A percentile compares a stretch with the other conserved stretches of the same genome.
Conservation (phyloP, 2,888 invertebrate species). For the Tethea ocularis region DNA sequence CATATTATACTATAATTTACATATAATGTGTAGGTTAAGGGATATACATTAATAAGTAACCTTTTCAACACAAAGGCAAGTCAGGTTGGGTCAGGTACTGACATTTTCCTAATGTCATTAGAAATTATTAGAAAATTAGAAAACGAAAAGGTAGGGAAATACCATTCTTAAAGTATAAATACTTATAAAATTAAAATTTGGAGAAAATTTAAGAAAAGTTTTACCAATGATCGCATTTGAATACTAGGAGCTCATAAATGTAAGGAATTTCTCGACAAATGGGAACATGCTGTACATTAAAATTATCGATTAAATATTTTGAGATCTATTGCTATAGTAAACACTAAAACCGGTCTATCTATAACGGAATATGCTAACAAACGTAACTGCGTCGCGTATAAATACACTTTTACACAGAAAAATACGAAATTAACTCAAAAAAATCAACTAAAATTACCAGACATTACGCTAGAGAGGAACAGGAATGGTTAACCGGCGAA, state of each 20-base stretch:
- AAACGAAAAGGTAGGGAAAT: background rate
- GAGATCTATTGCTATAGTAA: conserved; percentile 21
- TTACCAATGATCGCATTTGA: background rate
- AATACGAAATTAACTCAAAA: conserved; percentile 44
- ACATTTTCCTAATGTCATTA: background rate
- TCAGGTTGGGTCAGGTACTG: background rate
- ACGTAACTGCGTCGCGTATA: conserved; percentile 22
- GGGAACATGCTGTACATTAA: background rate
- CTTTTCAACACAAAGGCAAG: background rate
- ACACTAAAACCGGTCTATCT: background rate
- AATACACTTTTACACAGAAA: conserved; percentile 54
- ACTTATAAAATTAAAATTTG: too few species aligned
- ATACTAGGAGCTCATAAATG: background rate
- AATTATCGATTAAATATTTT: conserved; percentile 40
- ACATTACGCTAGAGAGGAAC: conserved; percentile 54
- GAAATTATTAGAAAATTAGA: background rate
- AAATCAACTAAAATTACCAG: conserved; percentile 49
- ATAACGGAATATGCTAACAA: conserved; percentile 16
- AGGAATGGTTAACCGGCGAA: conserved; percentile 57
- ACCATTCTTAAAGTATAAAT: background rate
- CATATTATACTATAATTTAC: too few species aligned
- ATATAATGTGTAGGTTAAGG: too few species aligned
- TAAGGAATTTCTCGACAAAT: background rate
- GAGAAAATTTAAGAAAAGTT: background rate
- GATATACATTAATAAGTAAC: background rate